Conservation (phyloP, 2,888 invertebrate genomes). For the Xestia rhomboidea region DNA sequence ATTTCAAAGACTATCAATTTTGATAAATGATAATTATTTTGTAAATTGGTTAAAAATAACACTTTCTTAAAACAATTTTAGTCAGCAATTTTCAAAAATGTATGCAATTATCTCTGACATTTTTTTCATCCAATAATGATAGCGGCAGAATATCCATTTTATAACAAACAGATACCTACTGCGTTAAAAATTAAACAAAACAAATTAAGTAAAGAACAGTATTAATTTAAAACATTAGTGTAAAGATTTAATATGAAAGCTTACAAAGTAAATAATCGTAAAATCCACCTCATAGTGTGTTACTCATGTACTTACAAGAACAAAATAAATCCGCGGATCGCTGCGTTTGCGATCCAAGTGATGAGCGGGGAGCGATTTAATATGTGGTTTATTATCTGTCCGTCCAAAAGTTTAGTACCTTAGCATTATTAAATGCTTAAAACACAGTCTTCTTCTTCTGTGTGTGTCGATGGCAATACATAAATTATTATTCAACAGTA, state of each 20-base stretch:
- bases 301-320: slow-evolving; percentile 72
- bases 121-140: neutral
- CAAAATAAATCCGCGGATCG: slow-evolving; percentile 74
- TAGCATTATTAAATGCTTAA: neutral
- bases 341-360: slow-evolving; percentile 18
- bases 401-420: neutral
- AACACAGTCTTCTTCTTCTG: too few species aligned
- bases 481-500: too few species aligned
- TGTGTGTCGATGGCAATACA: too few species aligned
- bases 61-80: neutral
- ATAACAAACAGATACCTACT: neutral
- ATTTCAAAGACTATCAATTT: neutral
- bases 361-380: slow-evolving; percentile 15
- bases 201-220: neutral
- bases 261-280: slow-evolving; percentile 70
- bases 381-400: neutral
- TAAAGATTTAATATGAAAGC: slow-evolving; percentile 47
- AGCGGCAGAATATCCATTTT: neutral
- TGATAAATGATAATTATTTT: neutral
- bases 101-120: neutral
- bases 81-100: neutral
- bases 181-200: neutral
- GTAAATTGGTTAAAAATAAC: neutral
- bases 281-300: slow-evolving; percentile 69
- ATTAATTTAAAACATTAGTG: slow-evolving; percentile 17